These are phyloP conservation scores for Sarotherodon lohbergeri DNA, from an alignment of 2,113 vertebrate species.

Conservation along the genomic window DNA sequence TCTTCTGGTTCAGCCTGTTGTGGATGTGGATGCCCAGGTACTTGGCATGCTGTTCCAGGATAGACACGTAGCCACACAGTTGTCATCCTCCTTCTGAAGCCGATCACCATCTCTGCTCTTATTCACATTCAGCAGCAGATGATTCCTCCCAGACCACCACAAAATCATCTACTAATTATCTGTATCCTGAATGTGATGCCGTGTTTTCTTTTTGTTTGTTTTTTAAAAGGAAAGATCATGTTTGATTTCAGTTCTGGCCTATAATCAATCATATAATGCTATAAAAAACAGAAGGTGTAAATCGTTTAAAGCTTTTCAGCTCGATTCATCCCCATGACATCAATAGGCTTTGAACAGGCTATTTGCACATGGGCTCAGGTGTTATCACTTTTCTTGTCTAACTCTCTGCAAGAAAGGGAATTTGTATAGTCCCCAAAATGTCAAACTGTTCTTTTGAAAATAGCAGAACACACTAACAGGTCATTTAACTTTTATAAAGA, in stretches of 20 bases:
- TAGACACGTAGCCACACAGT: neutral
- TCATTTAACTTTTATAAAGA: neutral
- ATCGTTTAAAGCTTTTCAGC: neutral
- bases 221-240: neutral
- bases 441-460: neutral
- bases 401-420: neutral
- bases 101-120: neutral
- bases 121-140: neutral
- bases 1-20: neutral
- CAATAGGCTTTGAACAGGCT: neutral
- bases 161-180: neutral
- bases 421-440: neutral
- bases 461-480: neutral
- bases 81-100: neutral
- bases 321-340: neutral
- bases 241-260: neutral
- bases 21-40: neutral
- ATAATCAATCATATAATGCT: neutral
- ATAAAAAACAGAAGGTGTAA: neutral
- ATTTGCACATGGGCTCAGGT: neutral
- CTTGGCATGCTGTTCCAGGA: neutral
- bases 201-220: rapidly evolving
- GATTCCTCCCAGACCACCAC: neutral
- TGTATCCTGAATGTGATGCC: neutral
- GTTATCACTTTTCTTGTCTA: neutral